Percentiles rank a stretch among this genome's conserved stretches.
Evolutionary conservation across 2,888 invertebrate genomes (phyloP).

Genomic region (Subacronicta megacephala): DNA sequence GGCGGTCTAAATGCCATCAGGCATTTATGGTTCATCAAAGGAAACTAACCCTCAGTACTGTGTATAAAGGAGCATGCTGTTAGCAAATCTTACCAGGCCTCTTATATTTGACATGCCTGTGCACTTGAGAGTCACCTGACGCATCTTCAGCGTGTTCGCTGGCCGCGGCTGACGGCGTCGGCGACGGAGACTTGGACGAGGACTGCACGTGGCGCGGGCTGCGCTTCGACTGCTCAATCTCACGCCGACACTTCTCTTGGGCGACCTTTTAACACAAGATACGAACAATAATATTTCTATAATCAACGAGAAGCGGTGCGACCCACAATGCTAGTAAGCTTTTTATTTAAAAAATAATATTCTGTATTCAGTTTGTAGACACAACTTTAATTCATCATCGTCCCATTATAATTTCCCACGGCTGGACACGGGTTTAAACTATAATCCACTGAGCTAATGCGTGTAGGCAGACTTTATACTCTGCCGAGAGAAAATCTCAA

Average conservation of each 20-base stretch:
- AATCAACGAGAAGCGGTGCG: too few species aligned
- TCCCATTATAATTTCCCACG: too few species aligned
- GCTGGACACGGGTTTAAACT: too few species aligned
- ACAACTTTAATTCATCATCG: too few species aligned
- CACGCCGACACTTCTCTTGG: constrained; percentile 83
- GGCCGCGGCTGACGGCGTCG: constrained; percentile 47
- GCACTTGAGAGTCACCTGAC: constrained; percentile 73
- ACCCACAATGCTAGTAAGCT: too few species aligned
- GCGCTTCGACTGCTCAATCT: constrained; percentile 79
- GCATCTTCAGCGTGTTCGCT: constrained; percentile 51
- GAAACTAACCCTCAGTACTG: neutral
- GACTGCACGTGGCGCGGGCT: constrained; percentile 70
- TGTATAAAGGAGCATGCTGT: constrained; percentile 72
- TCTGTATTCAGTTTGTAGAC: too few species aligned
- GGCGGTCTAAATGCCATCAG: too few species aligned
- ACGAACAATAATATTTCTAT: too few species aligned
- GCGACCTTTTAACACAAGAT: constrained; percentile 67
- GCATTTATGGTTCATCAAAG: neutral
- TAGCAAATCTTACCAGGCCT: constrained; percentile 83
- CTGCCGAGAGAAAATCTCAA: too few species aligned
- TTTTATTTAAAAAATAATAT: too few species aligned
- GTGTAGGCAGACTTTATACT: too few species aligned
- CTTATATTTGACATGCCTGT: constrained; percentile 78
- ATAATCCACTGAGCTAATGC: too few species aligned
- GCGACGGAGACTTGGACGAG: constrained; percentile 57